Conservation (phyloP, 2,888 invertebrate species). For the Agrotis segetum region DNA sequence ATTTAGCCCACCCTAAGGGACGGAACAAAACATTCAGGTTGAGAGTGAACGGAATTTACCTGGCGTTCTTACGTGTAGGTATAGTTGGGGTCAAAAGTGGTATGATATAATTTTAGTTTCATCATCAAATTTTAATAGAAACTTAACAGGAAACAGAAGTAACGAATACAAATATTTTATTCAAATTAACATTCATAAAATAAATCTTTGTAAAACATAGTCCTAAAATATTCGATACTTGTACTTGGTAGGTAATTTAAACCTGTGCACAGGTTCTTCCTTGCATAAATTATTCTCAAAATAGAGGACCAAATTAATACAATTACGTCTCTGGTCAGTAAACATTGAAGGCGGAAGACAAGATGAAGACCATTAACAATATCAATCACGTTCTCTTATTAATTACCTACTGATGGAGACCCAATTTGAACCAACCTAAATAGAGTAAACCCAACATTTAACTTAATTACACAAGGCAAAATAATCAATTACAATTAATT, state of each 20-base stretch:
- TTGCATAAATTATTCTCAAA: too few species aligned
- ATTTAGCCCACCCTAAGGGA: conserved; percentile 75
- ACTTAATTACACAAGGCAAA: conserved; percentile 16
- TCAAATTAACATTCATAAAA: too few species aligned
- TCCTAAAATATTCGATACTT: too few species aligned
- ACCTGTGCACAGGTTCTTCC: too few species aligned
- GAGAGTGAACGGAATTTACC: conserved; percentile 70
- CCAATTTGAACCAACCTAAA: not conserved
- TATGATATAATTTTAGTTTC: too few species aligned
- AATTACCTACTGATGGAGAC: not conserved
- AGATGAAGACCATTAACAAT: not conserved
- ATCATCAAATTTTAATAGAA: too few species aligned
- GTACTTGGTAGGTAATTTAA: too few species aligned
- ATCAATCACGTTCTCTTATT: not conserved
- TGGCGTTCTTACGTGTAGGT: conserved; percentile 64
- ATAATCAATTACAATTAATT: conserved; percentile 45
- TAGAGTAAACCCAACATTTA: conserved; percentile 1
- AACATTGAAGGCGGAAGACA: not conserved
- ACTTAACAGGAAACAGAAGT: too few species aligned
- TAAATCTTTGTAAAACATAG: too few species aligned
- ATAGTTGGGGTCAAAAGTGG: conserved; percentile 47
- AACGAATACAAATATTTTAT: too few species aligned
- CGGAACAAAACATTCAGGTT: conserved; percentile 67
- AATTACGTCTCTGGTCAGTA: not conserved
- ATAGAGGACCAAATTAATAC: too few species aligned